These are phyloP conservation scores for Phylloscopus collybita DNA, from an alignment of 2,797 vertebrate species.

Conservation along the genomic window DNA sequence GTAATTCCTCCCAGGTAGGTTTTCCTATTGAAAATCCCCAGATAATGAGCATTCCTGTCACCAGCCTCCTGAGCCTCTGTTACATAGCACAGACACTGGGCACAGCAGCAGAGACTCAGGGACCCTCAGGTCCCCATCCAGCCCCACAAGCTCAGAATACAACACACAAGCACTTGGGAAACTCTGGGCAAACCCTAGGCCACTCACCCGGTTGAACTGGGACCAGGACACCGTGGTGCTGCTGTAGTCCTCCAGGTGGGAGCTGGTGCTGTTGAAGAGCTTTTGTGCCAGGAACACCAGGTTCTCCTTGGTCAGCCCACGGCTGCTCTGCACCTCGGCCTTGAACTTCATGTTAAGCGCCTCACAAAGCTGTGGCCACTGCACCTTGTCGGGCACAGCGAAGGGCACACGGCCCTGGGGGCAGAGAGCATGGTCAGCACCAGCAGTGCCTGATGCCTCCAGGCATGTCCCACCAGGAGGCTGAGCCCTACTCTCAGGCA, in stretches of 20 bases:
- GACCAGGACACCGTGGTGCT: conserved; percentile 93
- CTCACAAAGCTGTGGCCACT: conserved; percentile 93
- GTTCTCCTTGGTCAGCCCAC: conserved; percentile 93
- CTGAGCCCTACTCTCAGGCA: accelerated
- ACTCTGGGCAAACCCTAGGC: background rate
- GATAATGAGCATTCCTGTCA: background rate
- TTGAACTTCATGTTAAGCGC: conserved; percentile 97
- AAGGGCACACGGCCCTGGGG: conserved; percentile 91
- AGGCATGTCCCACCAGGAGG: accelerated
- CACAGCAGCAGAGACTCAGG: accelerated
- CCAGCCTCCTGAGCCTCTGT: background rate
- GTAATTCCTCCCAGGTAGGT: conserved; percentile 93
- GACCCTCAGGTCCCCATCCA: background rate
- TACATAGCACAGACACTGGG: background rate
- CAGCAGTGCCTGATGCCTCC: background rate
- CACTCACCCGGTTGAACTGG: conserved; percentile 92
- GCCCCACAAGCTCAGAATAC: no score
- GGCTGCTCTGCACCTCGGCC: conserved; percentile 92
- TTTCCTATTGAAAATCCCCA: conserved; percentile 82
- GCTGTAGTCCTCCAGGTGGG: conserved; percentile 88
- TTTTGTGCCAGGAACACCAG: conserved; percentile 95
- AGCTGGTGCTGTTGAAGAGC: conserved; percentile 88
- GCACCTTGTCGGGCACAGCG: conserved; percentile 91
- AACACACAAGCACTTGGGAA: accelerated
- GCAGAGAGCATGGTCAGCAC: background rate